These are phyloP conservation scores for Balaenoptera acutorostrata DNA, from an alignment of 2,113 vertebrate genomes.

Conservation along the genomic window DNA sequence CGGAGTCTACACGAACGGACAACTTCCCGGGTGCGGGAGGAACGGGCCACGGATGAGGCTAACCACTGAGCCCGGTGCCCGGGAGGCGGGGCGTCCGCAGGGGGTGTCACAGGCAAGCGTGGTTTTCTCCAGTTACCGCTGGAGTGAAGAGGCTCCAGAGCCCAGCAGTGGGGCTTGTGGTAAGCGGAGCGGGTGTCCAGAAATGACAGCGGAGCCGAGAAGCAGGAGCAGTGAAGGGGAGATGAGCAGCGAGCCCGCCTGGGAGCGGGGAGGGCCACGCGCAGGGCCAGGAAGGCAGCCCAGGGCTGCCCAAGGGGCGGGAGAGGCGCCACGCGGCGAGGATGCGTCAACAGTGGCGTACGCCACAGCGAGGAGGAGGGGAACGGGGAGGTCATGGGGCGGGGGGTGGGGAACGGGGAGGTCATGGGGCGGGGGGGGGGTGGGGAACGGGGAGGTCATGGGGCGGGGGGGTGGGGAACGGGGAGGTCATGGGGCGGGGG, in stretches of 20 bases:
- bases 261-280: too few relatives aligned
- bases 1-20: not conserved
- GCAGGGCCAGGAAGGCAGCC: not conserved
- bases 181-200: not conserved
- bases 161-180: not conserved
- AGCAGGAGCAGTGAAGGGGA: not conserved
- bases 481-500: not conserved
- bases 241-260: not conserved
- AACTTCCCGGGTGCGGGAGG: not conserved
- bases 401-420: not conserved
- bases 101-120: not conserved
- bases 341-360: not conserved
- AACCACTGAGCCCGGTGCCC: not conserved
- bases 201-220: accelerated
- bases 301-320: not conserved
- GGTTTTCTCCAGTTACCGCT: not conserved
- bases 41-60: not conserved
- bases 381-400: not conserved
- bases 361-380: not conserved
- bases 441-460: too few relatives aligned
- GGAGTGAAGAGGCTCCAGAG: not conserved
- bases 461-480: not conserved
- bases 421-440: not conserved
- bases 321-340: not conserved
- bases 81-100: not conserved